phyloP scores from a whole-genome alignment of 1,140 invertebrate genomes.

The Platyscapa corneri region DNA sequence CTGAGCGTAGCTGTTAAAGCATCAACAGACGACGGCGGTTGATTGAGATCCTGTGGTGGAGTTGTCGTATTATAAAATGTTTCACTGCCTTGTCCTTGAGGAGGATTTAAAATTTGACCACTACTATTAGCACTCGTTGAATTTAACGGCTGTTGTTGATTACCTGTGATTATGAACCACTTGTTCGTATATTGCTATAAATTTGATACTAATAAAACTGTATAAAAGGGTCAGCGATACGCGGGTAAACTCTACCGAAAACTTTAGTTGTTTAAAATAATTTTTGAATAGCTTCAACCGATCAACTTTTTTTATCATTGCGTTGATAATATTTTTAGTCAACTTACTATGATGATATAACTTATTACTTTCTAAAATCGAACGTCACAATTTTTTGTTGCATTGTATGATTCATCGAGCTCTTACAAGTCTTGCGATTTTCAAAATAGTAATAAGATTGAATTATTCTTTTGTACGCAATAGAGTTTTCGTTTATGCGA shows the following conservation, averaged over 20 bases:
- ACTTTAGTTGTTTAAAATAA: not conserved
- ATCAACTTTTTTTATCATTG: too few species aligned
- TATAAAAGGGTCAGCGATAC: too few species aligned
- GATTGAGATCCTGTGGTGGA: conserved; percentile 71
- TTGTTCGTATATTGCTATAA: not conserved
- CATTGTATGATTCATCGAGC: too few species aligned
- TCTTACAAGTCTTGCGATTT: too few species aligned
- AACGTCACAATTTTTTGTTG: too few species aligned
- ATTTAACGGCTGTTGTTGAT: conserved; percentile 68
- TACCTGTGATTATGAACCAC: conserved; percentile 67
- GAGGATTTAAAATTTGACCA: conserved; percentile 67
- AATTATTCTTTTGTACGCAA: too few species aligned
- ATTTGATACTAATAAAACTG: not conserved
- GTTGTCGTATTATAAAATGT: conserved; percentile 69
- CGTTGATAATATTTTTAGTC: too few species aligned
- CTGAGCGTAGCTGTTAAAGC: conserved; percentile 67
- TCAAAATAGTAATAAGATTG: too few species aligned
- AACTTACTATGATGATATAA: too few species aligned
- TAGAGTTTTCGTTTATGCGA: too few species aligned
- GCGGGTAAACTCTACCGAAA: not conserved
- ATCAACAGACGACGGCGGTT: conserved; percentile 66
- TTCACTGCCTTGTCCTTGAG: conserved; percentile 66
- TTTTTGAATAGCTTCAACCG: not conserved
- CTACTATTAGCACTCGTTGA: conserved; percentile 62
- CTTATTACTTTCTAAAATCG: too few species aligned